Evolutionary conservation across 2,888 invertebrate species (phyloP).

Genomic region (Clusia tigrina): DNA sequence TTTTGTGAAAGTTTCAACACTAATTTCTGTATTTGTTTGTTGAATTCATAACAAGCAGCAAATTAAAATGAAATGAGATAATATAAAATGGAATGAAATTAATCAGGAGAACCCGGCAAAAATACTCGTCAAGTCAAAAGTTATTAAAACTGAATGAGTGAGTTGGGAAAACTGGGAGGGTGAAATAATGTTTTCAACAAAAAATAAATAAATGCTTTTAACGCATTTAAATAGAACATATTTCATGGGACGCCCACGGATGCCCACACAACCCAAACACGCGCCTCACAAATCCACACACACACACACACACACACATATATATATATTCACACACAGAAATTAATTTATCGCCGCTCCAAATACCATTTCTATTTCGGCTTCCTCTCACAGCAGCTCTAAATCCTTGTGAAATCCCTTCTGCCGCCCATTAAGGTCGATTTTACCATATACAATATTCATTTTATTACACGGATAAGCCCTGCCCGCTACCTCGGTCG

Average conservation of each 20-base stretch:
- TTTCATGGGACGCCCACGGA: neutral
- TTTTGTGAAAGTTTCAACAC: too few relatives aligned
- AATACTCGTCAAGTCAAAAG: too few relatives aligned
- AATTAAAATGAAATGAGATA: too few relatives aligned
- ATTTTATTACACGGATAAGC: neutral
- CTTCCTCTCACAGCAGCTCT: neutral
- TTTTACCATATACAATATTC: too few relatives aligned
- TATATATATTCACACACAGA: conserved; percentile 10
- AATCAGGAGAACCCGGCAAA: too few relatives aligned
- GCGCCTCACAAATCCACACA: conserved; percentile 1
- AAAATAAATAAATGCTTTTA: neutral
- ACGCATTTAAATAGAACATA: neutral
- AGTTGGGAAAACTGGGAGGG: too few relatives aligned
- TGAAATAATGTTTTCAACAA: neutral
- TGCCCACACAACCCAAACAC: neutral
- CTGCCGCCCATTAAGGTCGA: neutral
- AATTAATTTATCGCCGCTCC: conserved; percentile 5
- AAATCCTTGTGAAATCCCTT: neutral
- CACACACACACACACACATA: conserved; percentile 30
- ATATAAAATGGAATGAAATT: too few relatives aligned
- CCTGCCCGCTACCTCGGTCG: neutral
- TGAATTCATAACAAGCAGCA: too few relatives aligned
- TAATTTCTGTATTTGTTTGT: too few relatives aligned
- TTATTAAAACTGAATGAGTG: too few relatives aligned
- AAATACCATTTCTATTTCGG: neutral